phyloP scores from a whole-genome alignment of 2,797 vertebrate species.

The Pelobates cultripes region DNA sequence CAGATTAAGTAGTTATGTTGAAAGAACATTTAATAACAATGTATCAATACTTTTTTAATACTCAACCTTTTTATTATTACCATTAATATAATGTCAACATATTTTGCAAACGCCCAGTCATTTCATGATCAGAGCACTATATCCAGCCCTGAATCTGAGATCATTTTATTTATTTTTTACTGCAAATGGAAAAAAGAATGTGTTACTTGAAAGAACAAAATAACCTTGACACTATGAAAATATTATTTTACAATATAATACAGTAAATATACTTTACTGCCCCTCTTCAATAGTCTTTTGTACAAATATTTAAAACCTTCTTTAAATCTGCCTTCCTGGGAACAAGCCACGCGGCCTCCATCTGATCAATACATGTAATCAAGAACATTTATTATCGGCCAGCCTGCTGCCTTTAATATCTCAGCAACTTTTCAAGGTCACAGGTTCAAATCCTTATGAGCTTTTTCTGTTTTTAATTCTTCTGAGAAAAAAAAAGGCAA shows the following conservation, averaged over 20 bases:
- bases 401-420: neutral
- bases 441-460: neutral
- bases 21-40: no score
- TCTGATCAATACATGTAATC: conserved; percentile 36
- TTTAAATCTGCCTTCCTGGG: neutral
- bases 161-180: no score
- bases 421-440: conserved; percentile 22
- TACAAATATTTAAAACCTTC: neutral
- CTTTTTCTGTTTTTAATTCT: conserved; percentile 39
- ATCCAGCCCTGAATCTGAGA: no score
- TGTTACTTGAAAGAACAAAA: neutral
- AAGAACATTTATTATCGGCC: conserved; percentile 5
- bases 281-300: neutral
- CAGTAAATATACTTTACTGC: neutral
- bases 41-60: no score
- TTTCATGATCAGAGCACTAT: no score
- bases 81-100: no score
- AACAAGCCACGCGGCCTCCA: neutral
- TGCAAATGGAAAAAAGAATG: neutral
- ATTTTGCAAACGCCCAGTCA: no score
- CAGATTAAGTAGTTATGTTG: no score
- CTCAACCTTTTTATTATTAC: no score
- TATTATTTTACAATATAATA: neutral
- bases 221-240: neutral
- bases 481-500: conserved; percentile 49